These are phyloP conservation scores for Aphelinus certus DNA, from an alignment of 1,140 invertebrate species.

Conservation along the genomic window DNA sequence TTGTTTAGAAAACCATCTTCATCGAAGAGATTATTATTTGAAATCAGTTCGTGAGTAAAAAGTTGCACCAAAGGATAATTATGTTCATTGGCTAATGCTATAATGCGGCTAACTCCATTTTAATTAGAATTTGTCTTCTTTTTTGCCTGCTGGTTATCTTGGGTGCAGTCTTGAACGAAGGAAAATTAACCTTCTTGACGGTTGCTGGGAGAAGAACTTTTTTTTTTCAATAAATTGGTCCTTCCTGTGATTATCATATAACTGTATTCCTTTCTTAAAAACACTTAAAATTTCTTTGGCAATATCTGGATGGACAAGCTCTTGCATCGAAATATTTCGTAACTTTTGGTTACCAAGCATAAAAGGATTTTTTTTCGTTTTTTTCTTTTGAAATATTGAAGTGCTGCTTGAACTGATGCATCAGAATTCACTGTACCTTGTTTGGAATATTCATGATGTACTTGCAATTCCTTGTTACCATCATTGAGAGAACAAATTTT, in stretches of 20 bases:
- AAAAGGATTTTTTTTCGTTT: conserved; percentile 2
- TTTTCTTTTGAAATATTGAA: neutral
- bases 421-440: neutral
- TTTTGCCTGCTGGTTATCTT: neutral
- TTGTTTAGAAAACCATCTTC: conserved; percentile 13
- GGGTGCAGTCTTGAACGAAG: neutral
- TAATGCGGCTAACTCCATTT: neutral
- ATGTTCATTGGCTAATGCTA: neutral
- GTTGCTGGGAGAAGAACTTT: neutral
- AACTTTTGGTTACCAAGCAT: neutral
- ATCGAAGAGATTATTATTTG: conserved; percentile 7
- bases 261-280: neutral
- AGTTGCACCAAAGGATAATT: conserved; percentile 4
- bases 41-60: conserved; percentile 1
- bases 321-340: neutral
- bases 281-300: conserved; percentile 2
- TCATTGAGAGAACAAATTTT: neutral
- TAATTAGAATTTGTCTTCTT: neutral
- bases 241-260: neutral
- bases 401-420: neutral
- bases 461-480: conserved; percentile 2
- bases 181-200: neutral
- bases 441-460: conserved; percentile 19
- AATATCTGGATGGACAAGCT: neutral
- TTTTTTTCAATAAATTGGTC: neutral